Conservation (phyloP, 2,113 vertebrate species). For the Chaenocephalus aceratus region DNA sequence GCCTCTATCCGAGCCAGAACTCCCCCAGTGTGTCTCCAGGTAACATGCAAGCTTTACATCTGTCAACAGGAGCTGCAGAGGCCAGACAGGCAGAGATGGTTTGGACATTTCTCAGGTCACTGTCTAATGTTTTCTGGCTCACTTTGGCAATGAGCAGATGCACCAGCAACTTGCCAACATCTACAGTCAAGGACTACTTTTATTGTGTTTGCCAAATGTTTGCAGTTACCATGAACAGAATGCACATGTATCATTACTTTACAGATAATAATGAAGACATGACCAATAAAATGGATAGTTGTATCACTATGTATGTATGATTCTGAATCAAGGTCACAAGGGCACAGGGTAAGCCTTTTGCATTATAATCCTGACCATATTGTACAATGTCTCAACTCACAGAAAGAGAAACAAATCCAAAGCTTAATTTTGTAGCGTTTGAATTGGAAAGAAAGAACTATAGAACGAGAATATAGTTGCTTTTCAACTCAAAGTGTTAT, state of each 20-base stretch:
- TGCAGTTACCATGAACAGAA: background rate
- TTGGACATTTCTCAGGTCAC: constrained; percentile 19
- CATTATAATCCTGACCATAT: background rate
- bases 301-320: background rate
- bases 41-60: background rate
- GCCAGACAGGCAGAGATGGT: constrained; percentile 2
- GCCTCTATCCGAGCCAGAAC: background rate
- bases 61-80: constrained; percentile 13
- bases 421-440: background rate
- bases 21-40: constrained; percentile 18
- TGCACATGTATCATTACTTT: background rate
- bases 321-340: background rate
- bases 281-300: background rate
- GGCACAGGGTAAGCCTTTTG: background rate
- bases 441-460: background rate
- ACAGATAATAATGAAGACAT: background rate
- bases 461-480: background rate
- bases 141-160: constrained; percentile 34
- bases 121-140: constrained; percentile 23
- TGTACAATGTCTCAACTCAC: background rate
- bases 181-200: background rate
- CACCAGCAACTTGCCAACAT: constrained; percentile 10
- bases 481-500: background rate
- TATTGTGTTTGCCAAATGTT: constrained; percentile 7
- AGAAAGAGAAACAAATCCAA: background rate